Evolutionary conservation across 2,888 invertebrate species (phyloP), one percentile per base, ranked within the genome.

Genomic region (Meloe dianella): DNA sequence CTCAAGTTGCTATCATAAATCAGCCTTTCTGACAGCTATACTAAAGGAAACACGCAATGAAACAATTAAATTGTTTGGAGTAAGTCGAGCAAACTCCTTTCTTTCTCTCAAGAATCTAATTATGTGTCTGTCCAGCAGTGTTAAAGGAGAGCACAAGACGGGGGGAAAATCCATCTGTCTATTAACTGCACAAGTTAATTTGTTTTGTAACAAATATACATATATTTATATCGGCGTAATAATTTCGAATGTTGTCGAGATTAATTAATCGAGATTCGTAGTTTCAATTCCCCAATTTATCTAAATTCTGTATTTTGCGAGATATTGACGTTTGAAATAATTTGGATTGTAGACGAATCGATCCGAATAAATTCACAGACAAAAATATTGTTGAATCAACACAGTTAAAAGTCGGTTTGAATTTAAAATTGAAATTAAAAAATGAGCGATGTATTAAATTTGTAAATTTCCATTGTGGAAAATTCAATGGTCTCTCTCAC

Each of bases 401-500:
- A 47, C 10, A 64, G 59, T 4, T 47, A 47, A n/a, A n/a, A 47
- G 20, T 63, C 60, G 61, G 60, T 41, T 56, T 57, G 72, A 74
- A 76, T 76, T 75, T 76, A 74, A 75, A 77, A 78, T 78, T 77
- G 78, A 78, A 77, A 79, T 75, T 71, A 67, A 75, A 74, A 74
- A 77, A 78, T 78, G 79, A 80, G 76, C 76, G 77, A 80, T 79
- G 80, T 79, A 80, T 80, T 79, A 80, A 80, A 81, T 81, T 81
- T 80, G 80, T 79, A 81, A 80, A 81, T 81, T 80, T 80, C 78
- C 79, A 76, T 77, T 75, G 73, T 80, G 79, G 78, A 47, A 80
- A 80, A 79, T 79, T 78, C 77, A 78, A 74, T 10, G 8, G 5
- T 1, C 47, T 41, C n/a, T 41, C 41, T 41, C 5, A 5, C 41